A percentile compares a stretch with the other conserved stretches of the same genome.
Evolutionary conservation across 2,888 invertebrate genomes (phyloP).

Genomic region (Clostera curtula): DNA sequence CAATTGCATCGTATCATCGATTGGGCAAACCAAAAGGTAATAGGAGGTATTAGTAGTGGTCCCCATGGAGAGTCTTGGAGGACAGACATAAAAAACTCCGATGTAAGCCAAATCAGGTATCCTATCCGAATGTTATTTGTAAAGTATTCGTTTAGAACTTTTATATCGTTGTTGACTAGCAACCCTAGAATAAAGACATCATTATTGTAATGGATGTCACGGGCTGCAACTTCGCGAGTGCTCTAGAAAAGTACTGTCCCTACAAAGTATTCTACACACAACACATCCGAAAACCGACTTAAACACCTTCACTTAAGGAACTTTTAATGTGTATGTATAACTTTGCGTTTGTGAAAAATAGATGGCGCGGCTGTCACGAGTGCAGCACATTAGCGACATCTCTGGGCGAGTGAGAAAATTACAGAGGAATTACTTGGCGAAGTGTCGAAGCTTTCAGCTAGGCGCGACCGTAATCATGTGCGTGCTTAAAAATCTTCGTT

Average conservation of each 20-base stretch:
- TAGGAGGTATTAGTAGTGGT: no score
- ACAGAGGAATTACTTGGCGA: slow-evolving; percentile 51
- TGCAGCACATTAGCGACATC: slow-evolving; percentile 71
- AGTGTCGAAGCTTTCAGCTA: slow-evolving; percentile 38
- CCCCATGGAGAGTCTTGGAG: no score
- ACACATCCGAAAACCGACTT: slow-evolving; percentile 20
- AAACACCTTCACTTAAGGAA: slow-evolving; percentile 13
- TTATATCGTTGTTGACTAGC: slow-evolving; percentile 8
- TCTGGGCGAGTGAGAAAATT: slow-evolving; percentile 66
- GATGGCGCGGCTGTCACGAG: slow-evolving; percentile 59
- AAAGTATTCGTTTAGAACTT: not conserved
- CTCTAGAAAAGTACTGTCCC: slow-evolving; percentile 50
- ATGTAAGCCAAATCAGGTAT: no score
- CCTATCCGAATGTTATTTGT: not conserved
- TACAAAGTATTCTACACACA: slow-evolving; percentile 20
- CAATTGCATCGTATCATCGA: no score
- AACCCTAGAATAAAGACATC: slow-evolving; percentile 59
- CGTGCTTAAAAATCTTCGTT: no score
- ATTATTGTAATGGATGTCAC: slow-evolving; percentile 72
- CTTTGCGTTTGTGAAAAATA: slow-evolving; percentile 39
- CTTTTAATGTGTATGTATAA: slow-evolving; percentile 14
- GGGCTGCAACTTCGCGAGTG: slow-evolving; percentile 63
- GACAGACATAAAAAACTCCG: no score
- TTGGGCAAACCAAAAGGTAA: no score
- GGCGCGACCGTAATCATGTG: slow-evolving; percentile 11